phyloP scores from a whole-genome alignment of 2,113 vertebrate genomes.

The Rhagologus leucostigma region DNA sequence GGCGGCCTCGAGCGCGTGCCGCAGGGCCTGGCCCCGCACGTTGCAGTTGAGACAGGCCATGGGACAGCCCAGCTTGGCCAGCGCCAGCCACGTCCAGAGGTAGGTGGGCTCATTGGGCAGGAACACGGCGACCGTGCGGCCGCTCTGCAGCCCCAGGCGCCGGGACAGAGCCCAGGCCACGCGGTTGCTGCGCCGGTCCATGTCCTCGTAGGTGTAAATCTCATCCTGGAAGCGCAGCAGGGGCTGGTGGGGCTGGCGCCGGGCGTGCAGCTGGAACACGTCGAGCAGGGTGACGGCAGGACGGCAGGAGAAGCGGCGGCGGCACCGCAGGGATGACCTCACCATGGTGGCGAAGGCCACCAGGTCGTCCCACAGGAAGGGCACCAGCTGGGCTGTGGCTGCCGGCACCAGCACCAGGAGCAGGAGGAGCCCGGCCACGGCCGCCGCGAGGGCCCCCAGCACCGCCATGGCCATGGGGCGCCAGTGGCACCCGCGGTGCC shows the following conservation, averaged over 20 bases:
- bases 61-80: neutral
- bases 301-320: fast-evolving
- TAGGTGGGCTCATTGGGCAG: neutral
- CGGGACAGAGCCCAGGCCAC: fast-evolving
- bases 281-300: neutral
- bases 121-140: neutral
- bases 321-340: neutral
- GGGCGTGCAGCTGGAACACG: neutral
- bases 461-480: neutral
- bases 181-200: neutral
- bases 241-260: neutral
- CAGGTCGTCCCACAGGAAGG: neutral
- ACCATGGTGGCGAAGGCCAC: neutral
- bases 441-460: neutral
- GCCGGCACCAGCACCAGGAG: neutral
- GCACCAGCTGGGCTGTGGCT: neutral
- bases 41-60: neutral
- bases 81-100: neutral
- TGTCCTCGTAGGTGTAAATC: neutral
- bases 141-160: fast-evolving
- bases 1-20: neutral
- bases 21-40: neutral
- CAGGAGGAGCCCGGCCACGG: neutral
- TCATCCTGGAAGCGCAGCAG: neutral
- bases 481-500: neutral